Evolutionary conservation across 2,113 vertebrate genomes (phyloP).

Genomic region (Chlorodrepanis virens): DNA sequence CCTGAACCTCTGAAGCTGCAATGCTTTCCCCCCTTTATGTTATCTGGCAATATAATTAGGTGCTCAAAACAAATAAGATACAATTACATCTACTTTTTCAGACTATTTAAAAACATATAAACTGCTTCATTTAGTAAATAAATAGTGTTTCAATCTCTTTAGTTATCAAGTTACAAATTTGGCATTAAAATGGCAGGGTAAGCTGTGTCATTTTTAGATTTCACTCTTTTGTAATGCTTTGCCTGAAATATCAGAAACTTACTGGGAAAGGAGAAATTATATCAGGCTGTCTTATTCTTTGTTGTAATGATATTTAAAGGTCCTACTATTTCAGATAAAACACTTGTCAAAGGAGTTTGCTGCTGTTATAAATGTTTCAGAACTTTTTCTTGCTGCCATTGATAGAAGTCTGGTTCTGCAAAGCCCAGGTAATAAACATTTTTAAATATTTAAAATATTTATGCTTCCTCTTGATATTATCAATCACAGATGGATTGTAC

Average conservation of each 20-base stretch:
- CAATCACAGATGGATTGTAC: background rate
- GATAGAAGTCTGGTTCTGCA: background rate
- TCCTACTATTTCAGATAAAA: background rate
- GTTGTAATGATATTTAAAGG: background rate
- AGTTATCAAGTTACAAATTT: background rate
- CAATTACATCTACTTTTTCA: background rate
- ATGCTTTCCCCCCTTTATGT: rapidly evolving
- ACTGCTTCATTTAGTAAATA: background rate
- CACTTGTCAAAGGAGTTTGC: background rate
- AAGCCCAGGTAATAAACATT: background rate
- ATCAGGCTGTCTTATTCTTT: background rate
- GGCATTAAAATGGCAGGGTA: background rate
- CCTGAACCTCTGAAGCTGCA: background rate
- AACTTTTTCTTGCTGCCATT: background rate
- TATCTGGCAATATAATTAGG: background rate
- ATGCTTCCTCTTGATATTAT: background rate
- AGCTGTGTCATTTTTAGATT: background rate
- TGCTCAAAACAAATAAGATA: background rate
- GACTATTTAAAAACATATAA: background rate
- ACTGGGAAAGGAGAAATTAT: background rate
- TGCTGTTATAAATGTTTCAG: background rate
- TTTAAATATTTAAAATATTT: background rate
- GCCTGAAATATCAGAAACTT: background rate
- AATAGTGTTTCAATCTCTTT: background rate
- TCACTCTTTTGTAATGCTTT: background rate